phyloP scores from a whole-genome alignment of 2,797 vertebrate genomes.

The Oophaga sylvatica region DNA sequence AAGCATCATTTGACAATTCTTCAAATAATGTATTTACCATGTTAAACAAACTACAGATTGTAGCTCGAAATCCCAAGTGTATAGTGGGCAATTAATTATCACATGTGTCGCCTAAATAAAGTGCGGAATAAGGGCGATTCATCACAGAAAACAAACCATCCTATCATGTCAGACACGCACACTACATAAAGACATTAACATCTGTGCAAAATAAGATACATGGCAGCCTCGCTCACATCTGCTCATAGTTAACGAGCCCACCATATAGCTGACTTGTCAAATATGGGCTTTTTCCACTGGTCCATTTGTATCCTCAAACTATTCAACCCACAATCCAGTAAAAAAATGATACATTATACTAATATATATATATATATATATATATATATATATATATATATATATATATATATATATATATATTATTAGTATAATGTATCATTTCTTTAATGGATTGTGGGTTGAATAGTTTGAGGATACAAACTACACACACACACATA shows the following conservation, averaged over 20 bases:
- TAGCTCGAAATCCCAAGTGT: not conserved
- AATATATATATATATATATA: too few relatives aligned
- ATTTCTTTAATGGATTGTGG: too few relatives aligned
- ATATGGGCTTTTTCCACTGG: constrained; percentile 14
- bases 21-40: not conserved
- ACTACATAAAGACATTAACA: not conserved
- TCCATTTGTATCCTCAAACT: constrained; percentile 9
- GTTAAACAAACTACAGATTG: not conserved
- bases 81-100: not conserved
- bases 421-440: too few relatives aligned
- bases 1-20: not conserved
- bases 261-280: constrained; percentile 20
- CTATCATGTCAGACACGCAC: not conserved
- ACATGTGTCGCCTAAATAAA: not conserved
- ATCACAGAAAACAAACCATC: not conserved
- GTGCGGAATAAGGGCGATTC: not conserved
- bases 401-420: too few relatives aligned
- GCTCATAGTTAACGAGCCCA: constrained; percentile 19
- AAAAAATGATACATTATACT: too few relatives aligned
- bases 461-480: too few relatives aligned
- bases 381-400: too few relatives aligned
- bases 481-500: too few relatives aligned
- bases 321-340: constrained; percentile 3
- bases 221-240: not conserved
- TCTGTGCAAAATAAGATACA: not conserved